Base-by-base conservation (phyloP, 2,113 vertebrate species). In the Lophochroa leadbeateri region DNA sequence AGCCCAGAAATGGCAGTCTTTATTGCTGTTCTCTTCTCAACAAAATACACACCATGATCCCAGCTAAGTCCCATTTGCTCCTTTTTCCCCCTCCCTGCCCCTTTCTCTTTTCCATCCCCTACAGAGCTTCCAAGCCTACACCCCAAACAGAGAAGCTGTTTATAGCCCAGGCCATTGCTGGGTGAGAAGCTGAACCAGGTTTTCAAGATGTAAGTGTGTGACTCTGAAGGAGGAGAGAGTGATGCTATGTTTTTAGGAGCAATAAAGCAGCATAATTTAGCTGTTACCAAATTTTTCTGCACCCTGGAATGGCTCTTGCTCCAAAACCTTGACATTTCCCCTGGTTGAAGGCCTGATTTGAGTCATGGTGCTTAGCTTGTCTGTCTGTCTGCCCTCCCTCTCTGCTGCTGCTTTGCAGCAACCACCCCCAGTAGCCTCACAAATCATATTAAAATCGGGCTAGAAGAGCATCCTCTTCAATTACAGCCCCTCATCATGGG, bases 11-110 rank as follows among this genome's bases (percentile, higher is more conserved):
- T 3, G 0, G 6, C 28, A 33, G 23, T 0, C 14, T 18, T 47
- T n/a, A 6, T 53, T 53, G 12, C 52, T 44, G 25, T 2, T 52
- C 28, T 52, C n/a, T 24, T 10, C 44, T 67, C 46, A 21, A 1
- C 24, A n/a, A 27, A 77, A 11, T 5, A 4, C 1, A 4, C 35
- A 2, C 39, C 1, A 0, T 11, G 16, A 39, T 4, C 29, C 44
- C 82, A 75, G n/a, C 55, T 18, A 0, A 31, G 24, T 29, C 8
- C 35, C 18, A n/a, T 29, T 6, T 11, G n/a, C n/a, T 68, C 69
- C 69, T 33, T n/a, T 18, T 74, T 37, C 2, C 17, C 11, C 4
- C 9, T 41, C 46, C 31, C 61, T n/a, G 27, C 28, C 37, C 20
- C 64, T 31, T 63, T 61, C 21, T 35, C 17, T 8, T 67, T 7